Evolutionary conservation across 1,140 invertebrate genomes (phyloP), one percentile per base, ranked within the genome.

Genomic region (Melipona quadrifasciata): DNA sequence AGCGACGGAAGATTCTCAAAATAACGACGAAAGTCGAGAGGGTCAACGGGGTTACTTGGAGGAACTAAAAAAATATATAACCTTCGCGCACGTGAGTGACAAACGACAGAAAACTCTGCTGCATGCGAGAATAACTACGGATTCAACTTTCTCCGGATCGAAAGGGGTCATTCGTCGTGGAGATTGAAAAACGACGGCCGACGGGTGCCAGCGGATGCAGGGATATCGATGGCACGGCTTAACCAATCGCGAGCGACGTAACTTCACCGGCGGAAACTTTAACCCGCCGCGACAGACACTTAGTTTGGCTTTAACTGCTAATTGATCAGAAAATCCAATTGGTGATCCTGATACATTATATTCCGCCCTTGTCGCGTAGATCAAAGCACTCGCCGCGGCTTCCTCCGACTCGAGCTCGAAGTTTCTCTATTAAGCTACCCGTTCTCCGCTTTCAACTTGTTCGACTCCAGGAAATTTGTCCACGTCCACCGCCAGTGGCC

Each of bases 281-380:
- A 92, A 92, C 79, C 85, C 82, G 83, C 76, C 84, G 88, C 86
- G 92, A 93, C 92, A 93, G 91, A 92, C 89, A 90, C 92, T 93
- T 93, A 92, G 92, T 93, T 91, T 90, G 89, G 92, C 91, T 92
- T 93, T 91, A 92, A 91, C 90, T 92, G 87, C 90, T 93, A 93
- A 93, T 93, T 93, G 92, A 92, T 93, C 92, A 90, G 91, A 91
- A 92, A 93, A 92, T 90, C 92, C 91, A 83, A 88, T 89, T 84
- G 70, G 78, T 91, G 92, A 92, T 92, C 92, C 89, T 92, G 92
- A 93, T 89, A 82, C 90, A 92, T 92, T 87, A 90, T 87, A 82
- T 86, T 82, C 82, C 76, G 68, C n/a, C n/a, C 79, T 70, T 77
- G 83, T 74, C 85, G 67, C 87, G 87, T 72, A 89, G 74, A 89